phyloP scores from a whole-genome alignment of 2,113 vertebrate genomes.

The Syngnathus scovelli region DNA sequence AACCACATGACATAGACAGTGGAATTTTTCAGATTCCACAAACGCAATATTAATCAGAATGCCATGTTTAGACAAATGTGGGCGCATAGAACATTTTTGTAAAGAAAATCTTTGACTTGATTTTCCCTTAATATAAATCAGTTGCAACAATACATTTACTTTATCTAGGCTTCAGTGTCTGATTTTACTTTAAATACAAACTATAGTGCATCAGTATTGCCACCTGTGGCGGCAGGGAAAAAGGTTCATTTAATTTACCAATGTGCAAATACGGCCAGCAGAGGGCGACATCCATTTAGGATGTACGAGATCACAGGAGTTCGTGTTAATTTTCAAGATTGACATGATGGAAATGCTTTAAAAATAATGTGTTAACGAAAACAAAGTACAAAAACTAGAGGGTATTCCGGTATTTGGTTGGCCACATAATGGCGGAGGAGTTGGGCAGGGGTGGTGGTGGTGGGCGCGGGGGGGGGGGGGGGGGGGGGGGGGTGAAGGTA shows the following conservation, averaged over 20 bases:
- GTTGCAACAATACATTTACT: too few relatives aligned
- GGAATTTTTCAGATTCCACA: too few relatives aligned
- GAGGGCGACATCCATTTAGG: constrained; percentile 30
- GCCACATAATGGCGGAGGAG: background rate
- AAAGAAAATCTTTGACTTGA: too few relatives aligned
- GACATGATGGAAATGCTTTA: background rate
- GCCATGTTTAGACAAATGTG: too few relatives aligned
- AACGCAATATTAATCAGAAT: too few relatives aligned
- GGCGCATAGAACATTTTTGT: too few relatives aligned
- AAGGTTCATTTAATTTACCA: background rate
- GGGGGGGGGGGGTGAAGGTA: background rate
- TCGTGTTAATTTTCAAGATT: background rate
- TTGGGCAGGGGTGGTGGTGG: background rate
- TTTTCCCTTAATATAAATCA: too few relatives aligned
- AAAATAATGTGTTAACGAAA: background rate
- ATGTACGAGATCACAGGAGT: background rate
- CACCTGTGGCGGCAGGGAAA: background rate
- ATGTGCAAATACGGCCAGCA: constrained; percentile 22
- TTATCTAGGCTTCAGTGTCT: too few relatives aligned
- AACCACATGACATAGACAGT: too few relatives aligned
- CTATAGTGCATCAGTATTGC: too few relatives aligned
- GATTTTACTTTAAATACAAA: too few relatives aligned
- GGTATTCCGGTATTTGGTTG: background rate
- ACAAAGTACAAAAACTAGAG: background rate
- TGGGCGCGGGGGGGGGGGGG: too few relatives aligned